Evolutionary conservation across 2,888 invertebrate genomes (phyloP).

Genomic region (Chrysodeixis includens): DNA sequence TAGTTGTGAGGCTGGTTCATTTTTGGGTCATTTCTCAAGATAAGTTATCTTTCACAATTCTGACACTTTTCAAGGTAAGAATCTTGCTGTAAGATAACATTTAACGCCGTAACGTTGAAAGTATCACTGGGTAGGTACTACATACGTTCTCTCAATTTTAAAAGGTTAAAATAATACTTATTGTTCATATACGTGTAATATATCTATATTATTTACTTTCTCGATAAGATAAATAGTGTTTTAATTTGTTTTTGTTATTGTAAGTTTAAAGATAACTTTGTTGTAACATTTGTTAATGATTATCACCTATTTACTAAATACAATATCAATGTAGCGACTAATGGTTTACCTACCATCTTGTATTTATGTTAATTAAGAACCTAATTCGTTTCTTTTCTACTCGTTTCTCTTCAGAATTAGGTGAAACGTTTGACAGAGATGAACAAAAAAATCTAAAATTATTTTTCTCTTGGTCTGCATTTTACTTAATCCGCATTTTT

Average conservation of each 20-base stretch:
- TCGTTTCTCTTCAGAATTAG: no score
- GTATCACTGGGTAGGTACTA: no score
- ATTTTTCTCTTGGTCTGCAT: background rate
- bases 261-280: background rate
- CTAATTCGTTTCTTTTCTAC: no score
- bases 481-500: background rate
- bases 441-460: no score
- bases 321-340: background rate
- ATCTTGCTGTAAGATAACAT: constrained; percentile 55
- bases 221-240: constrained; percentile 10
- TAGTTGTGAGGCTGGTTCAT: constrained; percentile 21
- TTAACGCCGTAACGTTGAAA: constrained; percentile 4
- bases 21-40: constrained; percentile 45
- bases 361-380: no score
- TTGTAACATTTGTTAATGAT: no score
- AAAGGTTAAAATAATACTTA: background rate
- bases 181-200: no score
- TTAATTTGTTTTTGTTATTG: background rate
- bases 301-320: background rate
- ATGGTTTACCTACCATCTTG: no score
- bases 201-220: background rate
- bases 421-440: no score
- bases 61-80: constrained; percentile 64
- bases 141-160: constrained; percentile 1
- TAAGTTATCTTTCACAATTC: constrained; percentile 60